Evolutionary conservation across 2,113 vertebrate genomes (phyloP).

Genomic region (Neodontobutis hainanensis): DNA sequence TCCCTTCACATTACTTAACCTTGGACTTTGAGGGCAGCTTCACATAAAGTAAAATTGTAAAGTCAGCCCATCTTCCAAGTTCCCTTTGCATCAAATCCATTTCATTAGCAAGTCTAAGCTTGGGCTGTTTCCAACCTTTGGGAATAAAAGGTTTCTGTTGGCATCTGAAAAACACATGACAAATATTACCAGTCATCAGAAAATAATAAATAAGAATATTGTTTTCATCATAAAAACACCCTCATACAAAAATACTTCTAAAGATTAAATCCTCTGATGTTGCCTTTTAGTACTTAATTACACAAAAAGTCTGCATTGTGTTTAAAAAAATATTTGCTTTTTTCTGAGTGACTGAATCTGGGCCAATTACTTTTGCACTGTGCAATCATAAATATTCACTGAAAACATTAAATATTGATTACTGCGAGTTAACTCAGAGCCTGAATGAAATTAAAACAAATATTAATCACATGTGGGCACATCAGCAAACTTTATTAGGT

Average conservation of each 20-base stretch:
- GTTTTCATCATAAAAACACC: background rate
- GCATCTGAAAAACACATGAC: slow-evolving; percentile 23
- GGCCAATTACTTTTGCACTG: slow-evolving; percentile 54
- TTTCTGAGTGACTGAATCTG: slow-evolving; percentile 27
- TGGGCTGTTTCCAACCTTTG: slow-evolving; percentile 26
- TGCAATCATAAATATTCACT: slow-evolving; percentile 75
- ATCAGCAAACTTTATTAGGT: slow-evolving; percentile 65
- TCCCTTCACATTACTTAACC: slow-evolving; percentile 36
- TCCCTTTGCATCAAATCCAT: slow-evolving; percentile 55
- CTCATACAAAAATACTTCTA: too few species aligned
- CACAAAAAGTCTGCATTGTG: too few species aligned
- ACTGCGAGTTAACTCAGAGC: slow-evolving; percentile 65
- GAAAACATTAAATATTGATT: slow-evolving; percentile 78
- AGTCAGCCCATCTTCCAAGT: slow-evolving; percentile 57
- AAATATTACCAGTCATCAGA: background rate
- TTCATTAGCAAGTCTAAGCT: slow-evolving; percentile 54
- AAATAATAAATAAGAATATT: background rate
- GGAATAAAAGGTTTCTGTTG: slow-evolving; percentile 37
- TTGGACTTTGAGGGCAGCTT: slow-evolving; percentile 41
- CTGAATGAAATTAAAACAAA: slow-evolving; percentile 78
- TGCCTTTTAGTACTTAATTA: too few species aligned
- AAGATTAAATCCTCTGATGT: too few species aligned
- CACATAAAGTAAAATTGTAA: slow-evolving; percentile 43
- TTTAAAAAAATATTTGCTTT: background rate
- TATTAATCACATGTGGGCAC: slow-evolving; percentile 70